These are phyloP conservation scores for Machaerirhynchus nigripectus DNA, from an alignment of 2,113 vertebrate species.

Conservation along the genomic window DNA sequence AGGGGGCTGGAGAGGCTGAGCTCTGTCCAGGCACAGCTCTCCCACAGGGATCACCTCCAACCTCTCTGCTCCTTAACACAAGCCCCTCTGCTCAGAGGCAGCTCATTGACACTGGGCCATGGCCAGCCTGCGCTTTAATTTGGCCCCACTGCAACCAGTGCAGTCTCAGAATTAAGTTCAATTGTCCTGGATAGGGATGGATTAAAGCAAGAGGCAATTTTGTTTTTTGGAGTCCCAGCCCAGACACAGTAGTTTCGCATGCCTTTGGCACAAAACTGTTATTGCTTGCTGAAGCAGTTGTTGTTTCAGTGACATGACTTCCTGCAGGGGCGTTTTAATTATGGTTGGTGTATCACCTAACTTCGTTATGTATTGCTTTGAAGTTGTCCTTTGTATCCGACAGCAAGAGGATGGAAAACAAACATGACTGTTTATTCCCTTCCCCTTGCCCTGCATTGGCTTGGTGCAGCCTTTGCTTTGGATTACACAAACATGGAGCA, in stretches of 20 bases:
- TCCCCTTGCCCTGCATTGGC: conserved; percentile 33
- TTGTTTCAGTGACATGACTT: conserved; percentile 44
- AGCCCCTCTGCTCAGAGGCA: not conserved
- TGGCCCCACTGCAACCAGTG: not conserved
- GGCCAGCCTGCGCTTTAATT: not conserved
- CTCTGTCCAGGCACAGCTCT: not conserved
- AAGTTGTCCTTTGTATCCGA: conserved; percentile 49
- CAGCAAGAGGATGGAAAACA: conserved; percentile 26
- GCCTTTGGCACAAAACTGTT: conserved; percentile 35
- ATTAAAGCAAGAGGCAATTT: not conserved
- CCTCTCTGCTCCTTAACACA: not conserved
- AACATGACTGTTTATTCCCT: not conserved
- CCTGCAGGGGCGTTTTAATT: conserved; percentile 66
- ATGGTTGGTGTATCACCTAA: conserved; percentile 49
- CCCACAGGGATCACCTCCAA: not conserved
- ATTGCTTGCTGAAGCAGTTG: conserved; percentile 28
- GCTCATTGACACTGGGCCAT: not conserved
- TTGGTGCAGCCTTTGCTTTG: not conserved
- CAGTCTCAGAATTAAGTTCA: not conserved
- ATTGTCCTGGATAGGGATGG: not conserved
- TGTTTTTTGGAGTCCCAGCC: not conserved
- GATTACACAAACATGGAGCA: not conserved
- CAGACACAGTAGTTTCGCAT: not conserved
- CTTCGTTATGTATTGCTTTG: conserved; percentile 45
- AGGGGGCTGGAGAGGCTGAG: not conserved